Evolutionary conservation across 2,888 invertebrate species (phyloP), one percentile per base, ranked within the genome.

Genomic region (Calameuta pallipes): DNA sequence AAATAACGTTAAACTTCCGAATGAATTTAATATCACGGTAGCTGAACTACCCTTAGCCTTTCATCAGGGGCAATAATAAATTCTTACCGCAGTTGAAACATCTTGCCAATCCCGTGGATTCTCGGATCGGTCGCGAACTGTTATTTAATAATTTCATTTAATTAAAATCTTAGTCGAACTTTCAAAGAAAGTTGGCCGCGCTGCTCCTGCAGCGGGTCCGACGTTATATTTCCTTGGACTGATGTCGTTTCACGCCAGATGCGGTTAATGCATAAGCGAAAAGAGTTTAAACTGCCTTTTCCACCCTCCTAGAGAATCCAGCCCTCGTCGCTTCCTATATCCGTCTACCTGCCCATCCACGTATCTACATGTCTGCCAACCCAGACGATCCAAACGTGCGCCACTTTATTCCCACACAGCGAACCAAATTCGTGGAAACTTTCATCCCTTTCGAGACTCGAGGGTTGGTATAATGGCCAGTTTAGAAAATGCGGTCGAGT

Each of bases 121-220:
- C 23, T 1, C 56, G 56, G 56, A 56, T 71, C 71, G 71, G 71
- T 71, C 71, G 71, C 71, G 85, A 87, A 88, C 87, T 87, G 91
- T 91, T 90, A 89, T 91, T 90, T 87, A 85, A 87, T 87, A 87
- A 87, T 91, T 89, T 88, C 88, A 87, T 91, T 91, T 91, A 91
- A 91, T 91, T 91, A 91, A 91, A 91, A 90, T 90, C 88, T 90
- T 89, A 90, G 90, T 90, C 89, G 86, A 89, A 87, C 87, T 87
- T 86, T 87, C 78, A 82, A 83, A 82, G 80, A 81, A 81, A 82
- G 75, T 81, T 81, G 56, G 11, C 71, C 31, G 31, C 71, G 71
- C 0, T 9, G 71, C 71, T 23, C 4, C 23, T 11, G 13, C 71
- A 31, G 12, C 71, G 56, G 9, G 71, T 71, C 71, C 71, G 33